Percentiles rank a stretch among this genome's conserved stretches.
Conservation (phyloP, 30 jellyfish, hydroid and myxozoan species). For the Aurelia coerulea region DNA sequence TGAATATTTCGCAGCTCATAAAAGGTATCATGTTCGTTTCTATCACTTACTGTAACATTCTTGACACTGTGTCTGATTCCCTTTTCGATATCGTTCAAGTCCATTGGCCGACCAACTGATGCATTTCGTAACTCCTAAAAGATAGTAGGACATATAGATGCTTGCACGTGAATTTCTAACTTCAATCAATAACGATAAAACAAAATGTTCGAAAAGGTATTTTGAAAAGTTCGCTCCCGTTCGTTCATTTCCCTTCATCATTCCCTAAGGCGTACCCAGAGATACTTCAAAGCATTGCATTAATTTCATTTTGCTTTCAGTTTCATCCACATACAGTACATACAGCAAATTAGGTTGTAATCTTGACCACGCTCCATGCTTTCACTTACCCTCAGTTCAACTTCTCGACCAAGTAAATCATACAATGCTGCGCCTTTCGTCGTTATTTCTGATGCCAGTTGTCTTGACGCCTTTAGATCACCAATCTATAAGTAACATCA, state of each 20-base stretch:
- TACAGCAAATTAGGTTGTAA: too few relatives aligned
- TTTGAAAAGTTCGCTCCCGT: too few relatives aligned
- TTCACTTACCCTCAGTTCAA: conserved; percentile 87
- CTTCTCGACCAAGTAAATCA: conserved; percentile 89
- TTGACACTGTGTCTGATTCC: conserved; percentile 76
- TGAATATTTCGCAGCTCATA: background rate
- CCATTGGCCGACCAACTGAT: conserved; percentile 95
- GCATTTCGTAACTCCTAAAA: conserved; percentile 80
- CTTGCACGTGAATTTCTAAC: too few relatives aligned
- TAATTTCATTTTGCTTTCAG: too few relatives aligned
- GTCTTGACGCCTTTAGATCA: conserved; percentile 85
- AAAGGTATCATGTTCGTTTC: background rate
- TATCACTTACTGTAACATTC: conserved; percentile 62
- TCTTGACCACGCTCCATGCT: background rate
- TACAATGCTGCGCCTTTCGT: conserved; percentile 89
- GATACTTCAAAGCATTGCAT: too few relatives aligned
- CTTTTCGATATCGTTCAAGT: conserved; percentile 90
- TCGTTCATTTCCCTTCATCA: too few relatives aligned
- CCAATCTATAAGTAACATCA: conserved; percentile 51
- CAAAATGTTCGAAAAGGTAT: too few relatives aligned
- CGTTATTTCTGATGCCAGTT: conserved; percentile 93
- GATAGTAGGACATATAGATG: too few relatives aligned
- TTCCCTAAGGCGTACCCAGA: too few relatives aligned
- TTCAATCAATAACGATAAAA: too few relatives aligned
- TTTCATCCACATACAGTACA: too few relatives aligned